Percentiles rank a stretch among this genome's conserved stretches.
These are phyloP conservation scores for Genyomyrus donnyi DNA, from an alignment of 2,113 vertebrate species.

Conservation along the genomic window DNA sequence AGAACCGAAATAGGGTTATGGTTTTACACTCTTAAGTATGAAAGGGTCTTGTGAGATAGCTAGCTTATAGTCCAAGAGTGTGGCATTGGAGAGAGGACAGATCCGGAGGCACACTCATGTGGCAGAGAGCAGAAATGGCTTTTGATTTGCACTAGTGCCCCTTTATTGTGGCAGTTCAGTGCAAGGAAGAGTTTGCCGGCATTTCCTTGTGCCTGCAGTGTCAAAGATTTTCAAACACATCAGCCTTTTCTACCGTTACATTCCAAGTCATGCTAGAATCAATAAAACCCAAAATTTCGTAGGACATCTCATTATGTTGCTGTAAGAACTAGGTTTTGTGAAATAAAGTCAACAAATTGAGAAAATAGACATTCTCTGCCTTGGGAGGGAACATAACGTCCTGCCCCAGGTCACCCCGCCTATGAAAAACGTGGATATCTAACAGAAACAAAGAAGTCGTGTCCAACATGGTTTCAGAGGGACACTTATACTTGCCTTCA, in stretches of 20 bases:
- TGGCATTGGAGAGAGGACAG: background rate
- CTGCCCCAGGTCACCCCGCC: background rate
- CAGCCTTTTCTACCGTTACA: background rate
- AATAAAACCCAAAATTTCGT: background rate
- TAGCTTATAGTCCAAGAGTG: background rate
- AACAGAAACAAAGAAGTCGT: background rate
- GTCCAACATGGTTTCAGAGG: background rate
- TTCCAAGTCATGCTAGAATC: background rate
- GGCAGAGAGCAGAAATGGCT: background rate
- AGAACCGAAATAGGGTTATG: background rate
- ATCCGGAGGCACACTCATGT: background rate
- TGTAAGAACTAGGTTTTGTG: background rate
- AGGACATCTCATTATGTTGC: background rate
- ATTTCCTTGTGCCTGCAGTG: background rate
- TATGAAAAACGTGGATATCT: background rate
- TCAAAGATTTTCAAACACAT: background rate
- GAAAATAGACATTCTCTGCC: background rate
- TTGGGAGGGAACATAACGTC: background rate
- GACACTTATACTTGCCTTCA: background rate
- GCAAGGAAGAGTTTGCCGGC: background rate
- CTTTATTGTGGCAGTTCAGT: background rate
- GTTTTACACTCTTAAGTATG: background rate
- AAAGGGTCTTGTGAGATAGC: background rate
- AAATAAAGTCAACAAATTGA: background rate
- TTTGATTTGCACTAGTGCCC: background rate